Conservation (phyloP, 2,797 vertebrate genomes). For the Malurus leucopterus region DNA sequence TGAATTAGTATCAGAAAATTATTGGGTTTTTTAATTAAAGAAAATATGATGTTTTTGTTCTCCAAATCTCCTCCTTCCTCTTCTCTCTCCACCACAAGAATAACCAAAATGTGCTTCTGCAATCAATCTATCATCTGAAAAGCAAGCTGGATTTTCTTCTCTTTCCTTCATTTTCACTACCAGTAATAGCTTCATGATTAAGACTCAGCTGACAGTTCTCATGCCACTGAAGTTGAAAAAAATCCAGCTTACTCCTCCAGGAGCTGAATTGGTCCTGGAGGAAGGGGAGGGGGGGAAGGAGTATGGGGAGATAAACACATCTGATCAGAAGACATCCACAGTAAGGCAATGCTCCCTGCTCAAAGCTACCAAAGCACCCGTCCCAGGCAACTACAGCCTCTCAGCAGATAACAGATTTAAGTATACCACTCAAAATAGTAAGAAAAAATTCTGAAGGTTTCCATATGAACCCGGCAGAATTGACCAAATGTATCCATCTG, state of each 20-base stretch:
- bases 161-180: background rate
- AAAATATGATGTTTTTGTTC: background rate
- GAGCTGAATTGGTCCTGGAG: conserved; percentile 2
- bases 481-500: conserved; percentile 62
- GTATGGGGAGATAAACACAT: background rate
- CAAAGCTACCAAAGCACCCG: conserved; percentile 2
- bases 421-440: conserved; percentile 45
- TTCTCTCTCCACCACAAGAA: background rate
- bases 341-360: background rate
- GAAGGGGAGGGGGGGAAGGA: background rate
- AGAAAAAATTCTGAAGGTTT: conserved; percentile 55
- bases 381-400: background rate
- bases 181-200: conserved; percentile 49
- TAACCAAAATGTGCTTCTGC: conserved; percentile 9
- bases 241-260: conserved; percentile 30
- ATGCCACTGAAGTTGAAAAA: conserved; percentile 9
- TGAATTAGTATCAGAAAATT: conserved; percentile 34
- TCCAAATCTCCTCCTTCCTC: background rate
- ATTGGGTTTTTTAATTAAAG: conserved; percentile 30
- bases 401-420: conserved; percentile 46
- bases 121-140: conserved; percentile 12
- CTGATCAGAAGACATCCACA: background rate
- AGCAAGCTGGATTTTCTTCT: conserved; percentile 12
- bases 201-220: conserved; percentile 34
- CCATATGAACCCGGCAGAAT: conserved; percentile 45